Evolutionary conservation across 2,888 invertebrate genomes (phyloP), one percentile per base, ranked within the genome.

Genomic region (Electrophaes corylata): DNA sequence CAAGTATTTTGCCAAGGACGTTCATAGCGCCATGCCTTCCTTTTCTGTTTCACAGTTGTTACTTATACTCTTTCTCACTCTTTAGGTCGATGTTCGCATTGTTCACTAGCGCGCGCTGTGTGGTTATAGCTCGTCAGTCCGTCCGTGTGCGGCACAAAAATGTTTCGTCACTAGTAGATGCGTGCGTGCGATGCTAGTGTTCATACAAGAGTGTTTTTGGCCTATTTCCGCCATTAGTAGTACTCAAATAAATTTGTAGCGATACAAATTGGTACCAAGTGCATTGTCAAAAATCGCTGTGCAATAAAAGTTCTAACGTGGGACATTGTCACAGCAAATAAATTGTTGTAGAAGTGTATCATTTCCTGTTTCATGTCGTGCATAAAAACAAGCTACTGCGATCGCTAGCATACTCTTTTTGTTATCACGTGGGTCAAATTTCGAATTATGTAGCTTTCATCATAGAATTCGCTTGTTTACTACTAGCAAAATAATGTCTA

Each of bases 371-470:
- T 84, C 81, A 75, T 84, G 85, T 84, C 81, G 70, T 78, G 78
- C 66, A 78, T 82, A 90, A 62, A 49, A 91, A 89, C 91, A 90
- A 89, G 86, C 85, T 83, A 87, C 84, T 88, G 83, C 87, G 84
- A 81, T 71, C 76, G 79, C 85, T 86, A 85, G 86, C 82, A 79
- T 81, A 87, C 82, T 85, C 82, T 84, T 85, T 86, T 88, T 81
- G 80, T 86, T 88, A 92, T 92, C 92, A 92, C 92, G 92, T 92
- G 92, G 92, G 91, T 88, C 79, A 83, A 84, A 85, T 88, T 88
- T 91, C 76, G 81, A 86, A 84, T 83, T 80, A 75, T 75, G 73
- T 71, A 66, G 71, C 72, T 44, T 51, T 53, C 54, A 59, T 20
- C 50, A 46, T 46, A 60, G 51, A 48, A 58, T 75, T 65, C 53